A percentile compares a stretch with the other conserved stretches of the same genome.
These are phyloP conservation scores for Tamias sibiricus DNA, from an alignment of 2,113 vertebrate species.

Conservation along the genomic window DNA sequence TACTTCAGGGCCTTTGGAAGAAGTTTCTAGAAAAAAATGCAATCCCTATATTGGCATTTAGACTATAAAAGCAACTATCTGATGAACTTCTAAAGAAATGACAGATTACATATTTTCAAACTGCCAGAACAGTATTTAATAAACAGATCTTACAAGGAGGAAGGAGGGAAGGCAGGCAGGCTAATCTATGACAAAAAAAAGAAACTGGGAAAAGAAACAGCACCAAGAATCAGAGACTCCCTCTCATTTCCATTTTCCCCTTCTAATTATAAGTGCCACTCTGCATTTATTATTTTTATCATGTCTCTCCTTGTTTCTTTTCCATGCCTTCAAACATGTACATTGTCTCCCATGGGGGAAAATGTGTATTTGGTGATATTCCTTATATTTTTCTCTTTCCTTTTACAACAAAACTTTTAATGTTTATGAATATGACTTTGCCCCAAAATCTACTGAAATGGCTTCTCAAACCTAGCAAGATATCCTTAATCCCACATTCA, in stretches of 20 bases:
- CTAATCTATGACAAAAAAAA: neutral
- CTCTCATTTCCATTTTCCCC: neutral
- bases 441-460: neutral
- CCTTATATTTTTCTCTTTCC: neutral
- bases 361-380: neutral
- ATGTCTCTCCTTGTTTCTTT: neutral
- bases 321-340: neutral
- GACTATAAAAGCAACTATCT: neutral
- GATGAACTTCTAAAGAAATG: constrained; percentile 6
- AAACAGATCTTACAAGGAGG: neutral
- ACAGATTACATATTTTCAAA: neutral
- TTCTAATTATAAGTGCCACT: no score
- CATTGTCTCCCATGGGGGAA: neutral
- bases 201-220: neutral
- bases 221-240: neutral
- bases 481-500: neutral
- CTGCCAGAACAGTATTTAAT: neutral
- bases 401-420: neutral
- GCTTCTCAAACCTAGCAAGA: neutral
- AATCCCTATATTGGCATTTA: neutral
- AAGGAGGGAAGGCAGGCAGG: neutral
- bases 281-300: neutral
- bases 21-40: neutral
- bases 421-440: neutral
- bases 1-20: neutral